Evolutionary conservation across 2,888 invertebrate species (phyloP).

Genomic region (Agrenia bidenticulata): DNA sequence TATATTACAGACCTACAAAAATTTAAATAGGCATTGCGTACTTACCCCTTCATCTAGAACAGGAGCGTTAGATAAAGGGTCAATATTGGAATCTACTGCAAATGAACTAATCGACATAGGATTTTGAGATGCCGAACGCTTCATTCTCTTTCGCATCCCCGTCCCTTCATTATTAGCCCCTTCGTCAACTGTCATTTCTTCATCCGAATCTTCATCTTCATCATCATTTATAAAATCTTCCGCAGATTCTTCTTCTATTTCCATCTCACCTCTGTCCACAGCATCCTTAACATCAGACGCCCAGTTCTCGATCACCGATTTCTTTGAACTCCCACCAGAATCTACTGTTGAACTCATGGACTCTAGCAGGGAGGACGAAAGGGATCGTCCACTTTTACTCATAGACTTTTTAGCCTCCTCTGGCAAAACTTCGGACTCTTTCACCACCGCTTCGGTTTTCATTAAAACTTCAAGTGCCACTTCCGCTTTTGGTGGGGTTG

Average conservation of each 20-base stretch:
- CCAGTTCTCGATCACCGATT: slow-evolving; percentile 44
- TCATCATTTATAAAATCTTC: slow-evolving; percentile 27
- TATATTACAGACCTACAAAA: too few relatives aligned
- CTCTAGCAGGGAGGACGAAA: slow-evolving; percentile 36
- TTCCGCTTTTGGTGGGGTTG: background rate
- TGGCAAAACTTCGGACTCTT: background rate
- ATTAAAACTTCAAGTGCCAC: slow-evolving; percentile 1
- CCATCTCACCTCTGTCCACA: slow-evolving; percentile 36
- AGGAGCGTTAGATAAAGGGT: slow-evolving; percentile 42
- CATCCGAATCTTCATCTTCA: slow-evolving; percentile 17
- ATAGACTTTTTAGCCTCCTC: slow-evolving; percentile 14
- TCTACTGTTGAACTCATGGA: slow-evolving; percentile 36
- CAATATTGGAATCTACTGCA: background rate
- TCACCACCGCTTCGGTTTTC: slow-evolving; percentile 2
- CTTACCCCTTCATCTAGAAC: slow-evolving; percentile 53
- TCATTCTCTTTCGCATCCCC: background rate
- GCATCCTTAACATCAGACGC: slow-evolving; percentile 39
- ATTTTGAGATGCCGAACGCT: background rate
- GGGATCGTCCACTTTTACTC: slow-evolving; percentile 10
- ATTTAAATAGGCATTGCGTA: too few relatives aligned
- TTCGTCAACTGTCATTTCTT: slow-evolving; percentile 4
- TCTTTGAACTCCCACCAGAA: slow-evolving; percentile 30
- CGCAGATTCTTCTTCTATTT: slow-evolving; percentile 26
- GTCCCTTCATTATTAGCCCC: background rate
- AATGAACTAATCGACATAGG: background rate